Conservation (phyloP, 2,888 invertebrate species). For the Drosophila kanekoi region DNA sequence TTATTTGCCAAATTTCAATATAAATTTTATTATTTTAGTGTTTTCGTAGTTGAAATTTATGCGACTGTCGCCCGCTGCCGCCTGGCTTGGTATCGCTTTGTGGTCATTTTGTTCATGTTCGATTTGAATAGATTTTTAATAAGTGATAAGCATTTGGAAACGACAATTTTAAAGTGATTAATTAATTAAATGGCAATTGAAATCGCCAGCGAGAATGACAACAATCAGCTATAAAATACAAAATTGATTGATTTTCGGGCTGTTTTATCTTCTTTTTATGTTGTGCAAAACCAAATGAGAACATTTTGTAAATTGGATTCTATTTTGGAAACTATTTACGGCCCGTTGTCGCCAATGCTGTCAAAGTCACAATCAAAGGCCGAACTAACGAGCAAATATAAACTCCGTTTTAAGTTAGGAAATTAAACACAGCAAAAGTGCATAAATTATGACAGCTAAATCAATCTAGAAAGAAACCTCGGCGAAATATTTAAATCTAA, state of each 20-base stretch:
- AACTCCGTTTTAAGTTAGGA: too few relatives aligned
- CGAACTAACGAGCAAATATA: too few relatives aligned
- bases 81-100: slow-evolving; percentile 38
- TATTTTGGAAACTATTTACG: slow-evolving; percentile 32
- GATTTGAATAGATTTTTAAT: slow-evolving; percentile 75
- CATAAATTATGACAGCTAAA: too few relatives aligned
- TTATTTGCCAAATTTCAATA: slow-evolving; percentile 74
- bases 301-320: slow-evolving; percentile 49
- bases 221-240: slow-evolving; percentile 59
- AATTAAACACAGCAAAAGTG: too few relatives aligned
- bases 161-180: slow-evolving; percentile 76
- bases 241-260: slow-evolving; percentile 65
- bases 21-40: slow-evolving; percentile 63
- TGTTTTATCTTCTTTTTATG: slow-evolving; percentile 6
- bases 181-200: slow-evolving; percentile 80
- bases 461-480: too few relatives aligned
- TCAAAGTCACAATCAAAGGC: neutral
- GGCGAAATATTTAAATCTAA: too few relatives aligned
- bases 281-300: slow-evolving; percentile 54
- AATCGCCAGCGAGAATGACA: slow-evolving; percentile 50
- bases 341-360: slow-evolving; percentile 6
- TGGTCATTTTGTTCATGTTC: slow-evolving; percentile 21
- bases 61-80: slow-evolving; percentile 41
- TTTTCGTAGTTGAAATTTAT: slow-evolving; percentile 56
- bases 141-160: slow-evolving; percentile 69